phyloP scores from a whole-genome alignment of 2,113 vertebrate genomes.

The Chrysemys picta region DNA sequence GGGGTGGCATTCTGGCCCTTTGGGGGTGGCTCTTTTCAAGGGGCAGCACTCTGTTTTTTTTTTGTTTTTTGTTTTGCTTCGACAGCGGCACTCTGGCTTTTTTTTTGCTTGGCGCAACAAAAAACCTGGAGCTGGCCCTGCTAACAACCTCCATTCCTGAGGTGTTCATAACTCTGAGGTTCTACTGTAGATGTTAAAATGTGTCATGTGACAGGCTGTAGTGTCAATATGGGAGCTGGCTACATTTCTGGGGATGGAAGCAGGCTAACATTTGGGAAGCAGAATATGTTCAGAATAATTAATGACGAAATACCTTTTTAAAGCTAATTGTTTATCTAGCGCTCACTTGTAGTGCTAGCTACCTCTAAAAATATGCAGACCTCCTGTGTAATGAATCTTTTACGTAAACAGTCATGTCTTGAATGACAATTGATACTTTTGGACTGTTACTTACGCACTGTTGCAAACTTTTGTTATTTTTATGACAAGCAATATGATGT shows the following conservation, averaged over 20 bases:
- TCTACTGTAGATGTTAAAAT: fast-evolving
- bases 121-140: too few relatives aligned
- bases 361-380: constrained; percentile 54
- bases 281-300: constrained; percentile 65
- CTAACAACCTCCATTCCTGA: too few relatives aligned
- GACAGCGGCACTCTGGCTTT: too few relatives aligned
- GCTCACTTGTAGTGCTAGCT: constrained; percentile 2
- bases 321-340: constrained; percentile 60
- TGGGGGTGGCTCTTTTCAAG: too few relatives aligned
- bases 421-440: constrained; percentile 48
- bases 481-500: not conserved
- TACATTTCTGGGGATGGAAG: not conserved
- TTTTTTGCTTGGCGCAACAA: too few relatives aligned
- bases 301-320: constrained; percentile 54
- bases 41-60: too few relatives aligned
- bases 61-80: too few relatives aligned
- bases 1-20: too few relatives aligned
- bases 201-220: fast-evolving
- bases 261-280: not conserved
- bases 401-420: constrained; percentile 42
- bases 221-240: fast-evolving
- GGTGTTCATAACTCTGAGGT: too few relatives aligned
- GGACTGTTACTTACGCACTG: not conserved
- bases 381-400: not conserved
- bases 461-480: constrained; percentile 31